Evolutionary conservation across 1,140 invertebrate species (phyloP).

Genomic region (Cyphomyrmex costatus): DNA sequence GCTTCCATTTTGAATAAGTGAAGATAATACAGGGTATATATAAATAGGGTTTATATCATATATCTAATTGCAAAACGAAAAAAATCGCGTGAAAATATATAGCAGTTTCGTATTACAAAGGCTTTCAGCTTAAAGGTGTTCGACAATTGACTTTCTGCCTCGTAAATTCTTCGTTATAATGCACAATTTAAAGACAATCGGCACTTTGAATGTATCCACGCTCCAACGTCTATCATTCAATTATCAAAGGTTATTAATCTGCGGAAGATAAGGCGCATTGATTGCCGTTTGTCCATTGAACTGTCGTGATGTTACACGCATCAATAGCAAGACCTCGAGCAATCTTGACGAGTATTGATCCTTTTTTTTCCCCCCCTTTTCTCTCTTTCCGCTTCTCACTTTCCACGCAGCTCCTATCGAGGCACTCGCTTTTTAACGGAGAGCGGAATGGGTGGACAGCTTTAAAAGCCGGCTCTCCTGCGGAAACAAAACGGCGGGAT

Average conservation of each 20-base stretch:
- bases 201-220: background rate
- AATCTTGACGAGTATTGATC: slow-evolving; percentile 12
- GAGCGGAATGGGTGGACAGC: background rate
- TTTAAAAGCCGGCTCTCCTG: slow-evolving; percentile 34
- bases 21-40: no score
- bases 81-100: no score
- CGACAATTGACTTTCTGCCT: background rate
- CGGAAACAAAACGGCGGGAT: slow-evolving; percentile 35
- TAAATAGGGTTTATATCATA: no score
- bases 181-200: slow-evolving; percentile 17
- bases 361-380: background rate
- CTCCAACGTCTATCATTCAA: background rate
- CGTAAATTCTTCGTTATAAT: background rate
- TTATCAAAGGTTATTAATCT: slow-evolving; percentile 53
- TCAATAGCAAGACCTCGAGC: slow-evolving; percentile 1
- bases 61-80: no score
- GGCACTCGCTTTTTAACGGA: slow-evolving; percentile 23
- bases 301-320: background rate
- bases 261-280: slow-evolving; percentile 12
- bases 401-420: slow-evolving; percentile 33
- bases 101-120: no score
- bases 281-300: slow-evolving; percentile 18
- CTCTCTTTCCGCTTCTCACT: background rate
- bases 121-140: background rate
- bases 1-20: no score